Percentiles rank a stretch among this genome's conserved stretches.
Conservation (phyloP, 2,113 vertebrate species). For the Plestiodon gilberti region DNA sequence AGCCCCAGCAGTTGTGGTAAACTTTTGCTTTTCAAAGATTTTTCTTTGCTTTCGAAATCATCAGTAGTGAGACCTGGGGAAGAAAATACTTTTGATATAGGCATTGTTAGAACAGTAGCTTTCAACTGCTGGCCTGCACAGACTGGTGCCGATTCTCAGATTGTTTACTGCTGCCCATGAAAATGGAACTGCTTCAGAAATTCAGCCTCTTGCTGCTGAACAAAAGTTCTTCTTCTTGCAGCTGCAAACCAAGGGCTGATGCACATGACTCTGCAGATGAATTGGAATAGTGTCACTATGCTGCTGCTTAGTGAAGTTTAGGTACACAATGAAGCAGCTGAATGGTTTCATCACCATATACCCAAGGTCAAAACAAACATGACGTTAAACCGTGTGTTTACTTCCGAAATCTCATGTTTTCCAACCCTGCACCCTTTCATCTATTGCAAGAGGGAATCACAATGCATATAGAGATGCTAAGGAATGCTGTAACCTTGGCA, state of each 20-base stretch:
- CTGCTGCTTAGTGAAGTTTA: not conserved
- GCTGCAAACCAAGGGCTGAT: not conserved
- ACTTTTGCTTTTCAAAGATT: not conserved
- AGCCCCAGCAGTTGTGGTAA: not conserved
- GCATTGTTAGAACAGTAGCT: not conserved
- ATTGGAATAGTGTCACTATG: not conserved
- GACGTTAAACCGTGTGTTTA: no score
- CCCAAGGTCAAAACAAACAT: not conserved
- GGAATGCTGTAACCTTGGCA: no score
- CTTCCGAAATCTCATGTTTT: no score
- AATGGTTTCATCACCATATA: not conserved
- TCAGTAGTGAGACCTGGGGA: not conserved
- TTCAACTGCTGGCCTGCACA: not conserved
- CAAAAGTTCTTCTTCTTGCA: not conserved
- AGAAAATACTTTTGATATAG: not conserved
- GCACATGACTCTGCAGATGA: not conserved
- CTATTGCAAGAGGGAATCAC: no score
- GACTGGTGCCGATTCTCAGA: conserved; percentile 8
- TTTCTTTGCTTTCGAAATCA: not conserved
- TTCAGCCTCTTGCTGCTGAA: not conserved
- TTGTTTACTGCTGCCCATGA: conserved; percentile 30
- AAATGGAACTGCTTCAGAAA: conserved; percentile 13
- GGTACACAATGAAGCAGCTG: not conserved
- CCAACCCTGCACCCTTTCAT: no score
- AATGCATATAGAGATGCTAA: no score